Base-by-base conservation (phyloP, 2,888 invertebrate genomes). In the Rhingia rostrata region DNA sequence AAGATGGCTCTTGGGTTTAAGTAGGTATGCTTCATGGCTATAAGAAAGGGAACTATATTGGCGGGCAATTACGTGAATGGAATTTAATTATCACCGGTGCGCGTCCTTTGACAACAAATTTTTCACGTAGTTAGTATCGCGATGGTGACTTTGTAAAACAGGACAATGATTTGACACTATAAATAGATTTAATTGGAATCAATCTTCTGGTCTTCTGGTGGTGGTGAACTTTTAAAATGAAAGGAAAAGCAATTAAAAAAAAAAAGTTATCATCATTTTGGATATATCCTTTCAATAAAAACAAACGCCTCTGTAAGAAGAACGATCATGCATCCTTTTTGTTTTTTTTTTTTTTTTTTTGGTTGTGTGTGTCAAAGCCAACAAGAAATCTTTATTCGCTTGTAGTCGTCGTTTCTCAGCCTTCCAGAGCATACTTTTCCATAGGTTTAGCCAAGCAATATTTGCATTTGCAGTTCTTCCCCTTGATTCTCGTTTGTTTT, bases 401-500 rank as follows among this genome's bases (percentile, higher is more conserved):
- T 39, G 51, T 49, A 39, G 39, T 64, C n/a, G 22, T 49, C 10
- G 30, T 30, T 49, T 49, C 32, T 51, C 4, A 9, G 10, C 10
- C 6, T 49, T 22, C 10, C 14, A 66, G 53, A 56, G 56, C 56
- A 37, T 69, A 56, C 14, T 63, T 73, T 45, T 39, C 12, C 73
- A 64, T 49, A 56, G 45, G 32, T 32, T 64, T 12, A 64, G n/a
- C 63, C 37, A 63, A 64, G 63, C 63, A 56, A 45, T 53, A 60
- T 39, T 74, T 64, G 47, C 41, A 49, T 64, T 58, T 64, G 73
- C 43, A 51, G 35, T 32, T 22, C 51, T 53, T 53, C 30, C 39
- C 45, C 33, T 49, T 49, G 74, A 64, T 33, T 64, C 14, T 39
- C 7, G 64, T 64, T 63, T 74, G 45, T 64, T 61, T 63, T 73